These are phyloP conservation scores for Globia sparganii DNA, from an alignment of 2,888 invertebrate species.

Conservation along the genomic window DNA sequence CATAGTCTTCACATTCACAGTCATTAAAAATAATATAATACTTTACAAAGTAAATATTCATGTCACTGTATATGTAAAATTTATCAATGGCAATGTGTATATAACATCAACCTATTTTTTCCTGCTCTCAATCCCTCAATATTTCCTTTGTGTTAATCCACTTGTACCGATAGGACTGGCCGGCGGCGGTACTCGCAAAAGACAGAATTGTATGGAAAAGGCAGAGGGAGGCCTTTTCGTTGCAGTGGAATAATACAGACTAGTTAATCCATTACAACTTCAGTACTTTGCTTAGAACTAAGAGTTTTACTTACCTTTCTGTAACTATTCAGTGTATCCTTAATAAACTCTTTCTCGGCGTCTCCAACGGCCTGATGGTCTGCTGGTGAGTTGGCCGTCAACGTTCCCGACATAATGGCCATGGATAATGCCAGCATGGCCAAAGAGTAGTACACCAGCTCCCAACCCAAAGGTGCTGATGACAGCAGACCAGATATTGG, in stretches of 20 bases:
- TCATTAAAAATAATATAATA: no score
- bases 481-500: slow-evolving; percentile 77
- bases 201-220: no score
- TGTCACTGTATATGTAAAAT: no score
- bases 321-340: slow-evolving; percentile 73
- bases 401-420: slow-evolving; percentile 76
- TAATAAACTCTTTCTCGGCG: slow-evolving; percentile 81
- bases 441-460: slow-evolving; percentile 81
- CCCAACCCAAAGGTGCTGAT: slow-evolving; percentile 80
- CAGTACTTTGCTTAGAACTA: not conserved
- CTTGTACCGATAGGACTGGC: not conserved
- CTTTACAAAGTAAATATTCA: no score
- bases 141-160: not conserved
- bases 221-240: no score
- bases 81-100: no score
- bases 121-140: no score
- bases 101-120: not conserved
- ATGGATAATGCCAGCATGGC: slow-evolving; percentile 80
- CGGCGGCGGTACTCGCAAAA: no score
- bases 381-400: slow-evolving; percentile 80
- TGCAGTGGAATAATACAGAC: no score
- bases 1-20: no score
- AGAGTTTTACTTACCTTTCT: slow-evolving; percentile 66
- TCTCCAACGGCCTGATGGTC: slow-evolving; percentile 83
- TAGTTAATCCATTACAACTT: not conserved